Conservation (phyloP, 2,888 invertebrate genomes). For the Cremastobaeus sp. region DNA sequence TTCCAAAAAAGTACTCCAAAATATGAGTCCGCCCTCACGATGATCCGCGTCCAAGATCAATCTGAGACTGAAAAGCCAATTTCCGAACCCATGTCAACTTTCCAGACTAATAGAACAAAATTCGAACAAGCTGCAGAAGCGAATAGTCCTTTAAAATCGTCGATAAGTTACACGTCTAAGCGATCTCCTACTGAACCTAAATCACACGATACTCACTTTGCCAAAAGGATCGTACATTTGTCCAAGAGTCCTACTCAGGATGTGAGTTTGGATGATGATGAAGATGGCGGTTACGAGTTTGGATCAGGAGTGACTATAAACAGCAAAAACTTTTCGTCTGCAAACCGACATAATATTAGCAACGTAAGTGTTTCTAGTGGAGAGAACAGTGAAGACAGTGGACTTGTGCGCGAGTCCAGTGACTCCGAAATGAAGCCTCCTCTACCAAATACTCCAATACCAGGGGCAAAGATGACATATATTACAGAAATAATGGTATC, state of each 20-base stretch:
- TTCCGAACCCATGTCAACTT: constrained; percentile 61
- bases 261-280: constrained; percentile 63
- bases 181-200: constrained; percentile 42
- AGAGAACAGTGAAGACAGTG: constrained; percentile 74
- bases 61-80: constrained; percentile 26
- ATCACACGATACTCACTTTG: constrained; percentile 64
- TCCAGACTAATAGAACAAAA: constrained; percentile 63
- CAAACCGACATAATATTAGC: constrained; percentile 71
- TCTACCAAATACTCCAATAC: constrained; percentile 76
- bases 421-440: constrained; percentile 72
- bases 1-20: constrained; percentile 47
- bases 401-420: constrained; percentile 70
- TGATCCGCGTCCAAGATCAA: constrained; percentile 48
- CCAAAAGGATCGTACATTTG: constrained; percentile 64
- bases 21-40: constrained; percentile 47
- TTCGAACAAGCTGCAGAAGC: constrained; percentile 60
- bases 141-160: constrained; percentile 13
- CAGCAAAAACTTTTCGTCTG: constrained; percentile 65
- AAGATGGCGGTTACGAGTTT: constrained; percentile 70
- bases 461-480: constrained; percentile 80
- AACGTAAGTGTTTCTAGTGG: constrained; percentile 75
- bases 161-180: constrained; percentile 38
- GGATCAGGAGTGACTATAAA: constrained; percentile 69
- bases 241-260: constrained; percentile 50
- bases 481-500: constrained; percentile 87